These are phyloP conservation scores for Heliocidaris erythrogramma DNA, from an alignment of 35 echinoderm and acorn worm species.

Conservation along the genomic window DNA sequence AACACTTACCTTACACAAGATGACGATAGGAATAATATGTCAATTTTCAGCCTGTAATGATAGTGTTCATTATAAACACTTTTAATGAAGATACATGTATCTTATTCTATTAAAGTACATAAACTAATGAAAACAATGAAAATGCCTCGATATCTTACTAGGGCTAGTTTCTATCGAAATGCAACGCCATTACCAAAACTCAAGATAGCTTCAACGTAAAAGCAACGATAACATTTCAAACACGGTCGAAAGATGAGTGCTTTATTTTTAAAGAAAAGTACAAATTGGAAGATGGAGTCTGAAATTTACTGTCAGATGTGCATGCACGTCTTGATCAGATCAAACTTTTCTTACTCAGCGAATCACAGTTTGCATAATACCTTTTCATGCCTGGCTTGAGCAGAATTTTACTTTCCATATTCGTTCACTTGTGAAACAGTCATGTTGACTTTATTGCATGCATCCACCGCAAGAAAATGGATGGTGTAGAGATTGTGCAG, in stretches of 20 bases:
- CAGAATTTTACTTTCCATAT: neutral
- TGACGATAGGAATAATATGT: too few relatives aligned
- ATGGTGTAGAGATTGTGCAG: neutral
- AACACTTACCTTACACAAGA: too few relatives aligned
- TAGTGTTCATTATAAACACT: too few relatives aligned
- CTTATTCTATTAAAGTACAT: too few relatives aligned
- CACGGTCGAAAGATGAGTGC: neutral
- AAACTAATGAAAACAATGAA: too few relatives aligned
- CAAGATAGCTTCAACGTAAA: neutral
- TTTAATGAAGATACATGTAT: too few relatives aligned
- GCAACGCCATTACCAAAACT: neutral
- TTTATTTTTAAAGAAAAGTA: neutral
- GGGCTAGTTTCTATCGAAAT: neutral
- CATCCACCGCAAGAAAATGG: neutral
- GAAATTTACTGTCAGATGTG: neutral
- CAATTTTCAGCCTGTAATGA: too few relatives aligned
- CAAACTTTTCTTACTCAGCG: neutral
- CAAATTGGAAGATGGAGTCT: neutral
- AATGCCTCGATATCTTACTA: neutral
- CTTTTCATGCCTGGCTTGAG: neutral
- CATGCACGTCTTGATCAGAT: neutral
- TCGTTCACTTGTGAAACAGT: neutral
- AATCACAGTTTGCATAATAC: neutral
- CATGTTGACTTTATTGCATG: neutral
- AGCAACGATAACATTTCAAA: neutral